Conservation (phyloP, 2,113 vertebrate species). For the Psittacula cyanocephala region DNA sequence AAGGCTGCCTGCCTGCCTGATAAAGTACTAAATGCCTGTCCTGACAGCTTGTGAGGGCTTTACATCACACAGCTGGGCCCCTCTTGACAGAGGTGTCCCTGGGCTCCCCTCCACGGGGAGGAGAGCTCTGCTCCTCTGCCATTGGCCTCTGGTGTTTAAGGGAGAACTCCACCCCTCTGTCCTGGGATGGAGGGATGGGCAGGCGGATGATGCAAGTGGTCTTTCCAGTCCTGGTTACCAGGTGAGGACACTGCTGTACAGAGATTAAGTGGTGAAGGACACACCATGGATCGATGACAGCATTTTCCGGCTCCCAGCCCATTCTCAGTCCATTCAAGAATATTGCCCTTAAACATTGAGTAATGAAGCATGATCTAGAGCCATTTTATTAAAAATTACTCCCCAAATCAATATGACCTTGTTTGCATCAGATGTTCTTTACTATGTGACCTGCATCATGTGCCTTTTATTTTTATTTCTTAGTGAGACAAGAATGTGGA, state of each 20-base stretch:
- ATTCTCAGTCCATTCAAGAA: slow-evolving; percentile 37
- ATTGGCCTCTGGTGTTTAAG: slow-evolving; percentile 37
- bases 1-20: background rate
- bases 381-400: slow-evolving; percentile 50
- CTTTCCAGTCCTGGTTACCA: background rate
- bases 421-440: slow-evolving; percentile 12
- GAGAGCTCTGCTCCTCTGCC: background rate
- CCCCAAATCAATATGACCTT: background rate
- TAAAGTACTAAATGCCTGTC: background rate
- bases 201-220: slow-evolving; percentile 37
- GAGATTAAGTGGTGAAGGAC: slow-evolving; percentile 53
- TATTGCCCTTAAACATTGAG: slow-evolving; percentile 40
- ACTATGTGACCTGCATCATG: background rate
- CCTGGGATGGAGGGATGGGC: background rate
- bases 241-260: slow-evolving; percentile 3
- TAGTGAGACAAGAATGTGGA: background rate
- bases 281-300: background rate
- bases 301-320: background rate
- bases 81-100: background rate
- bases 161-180: slow-evolving; percentile 12
- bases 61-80: background rate
- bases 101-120: slow-evolving; percentile 27
- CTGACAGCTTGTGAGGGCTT: background rate
- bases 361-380: slow-evolving; percentile 26
- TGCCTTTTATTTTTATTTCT: background rate